Conservation (phyloP, 1,140 invertebrate genomes). For the Chlorops oryzae region DNA sequence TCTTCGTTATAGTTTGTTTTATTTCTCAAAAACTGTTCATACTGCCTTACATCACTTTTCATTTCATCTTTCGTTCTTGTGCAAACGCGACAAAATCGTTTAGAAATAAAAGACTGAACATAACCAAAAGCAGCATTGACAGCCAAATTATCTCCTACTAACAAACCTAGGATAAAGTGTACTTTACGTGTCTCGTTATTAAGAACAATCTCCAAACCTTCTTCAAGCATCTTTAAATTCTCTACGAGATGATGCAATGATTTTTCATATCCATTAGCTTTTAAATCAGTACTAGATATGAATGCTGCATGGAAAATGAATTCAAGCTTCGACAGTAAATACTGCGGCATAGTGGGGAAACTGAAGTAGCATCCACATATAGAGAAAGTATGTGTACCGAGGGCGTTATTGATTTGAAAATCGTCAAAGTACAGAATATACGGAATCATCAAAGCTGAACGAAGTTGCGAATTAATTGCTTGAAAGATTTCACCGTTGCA, state of each 20-base stretch:
- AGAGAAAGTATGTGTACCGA: conserved; percentile 11
- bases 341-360: conserved; percentile 8
- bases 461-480: neutral
- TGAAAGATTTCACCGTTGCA: conserved; percentile 8
- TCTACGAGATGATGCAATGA: conserved; percentile 6
- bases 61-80: conserved; percentile 15
- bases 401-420: conserved; percentile 11
- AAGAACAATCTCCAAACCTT: conserved; percentile 6
- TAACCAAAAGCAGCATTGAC: conserved; percentile 32
- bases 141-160: conserved; percentile 36
- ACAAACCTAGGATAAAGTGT: conserved; percentile 26
- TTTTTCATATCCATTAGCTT: conserved; percentile 8
- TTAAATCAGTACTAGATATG: conserved; percentile 7
- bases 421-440: conserved; percentile 14
- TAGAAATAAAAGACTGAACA: conserved; percentile 27
- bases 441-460: conserved; percentile 7
- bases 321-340: conserved; percentile 11
- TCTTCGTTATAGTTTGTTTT: conserved; percentile 9
- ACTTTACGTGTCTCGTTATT: conserved; percentile 7
- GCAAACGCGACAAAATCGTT: conserved; percentile 34
- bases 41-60: conserved; percentile 14
- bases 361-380: conserved; percentile 13
- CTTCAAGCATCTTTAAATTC: conserved; percentile 10
- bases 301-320: conserved; percentile 11
- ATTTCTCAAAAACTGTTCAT: conserved; percentile 7